Percentiles rank a stretch among this genome's conserved stretches.
Evolutionary conservation across 2,888 invertebrate genomes (phyloP).

Genomic region (Epinotia nisella): DNA sequence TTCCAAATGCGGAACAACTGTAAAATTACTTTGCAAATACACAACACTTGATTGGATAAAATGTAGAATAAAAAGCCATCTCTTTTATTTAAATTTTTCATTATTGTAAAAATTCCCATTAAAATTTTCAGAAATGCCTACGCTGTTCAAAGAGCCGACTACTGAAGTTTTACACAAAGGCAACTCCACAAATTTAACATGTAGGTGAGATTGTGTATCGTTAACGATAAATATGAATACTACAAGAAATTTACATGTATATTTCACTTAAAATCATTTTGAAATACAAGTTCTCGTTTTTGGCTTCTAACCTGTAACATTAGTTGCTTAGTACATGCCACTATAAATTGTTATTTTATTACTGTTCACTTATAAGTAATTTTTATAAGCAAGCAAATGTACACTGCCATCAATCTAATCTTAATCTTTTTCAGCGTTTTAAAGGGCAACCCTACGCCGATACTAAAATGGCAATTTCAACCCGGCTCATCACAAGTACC

Average conservation of each 20-base stretch:
- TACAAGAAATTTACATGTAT: too few relatives aligned
- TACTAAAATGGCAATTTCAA: conserved; percentile 63
- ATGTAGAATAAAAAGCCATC: too few relatives aligned
- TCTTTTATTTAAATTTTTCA: neutral
- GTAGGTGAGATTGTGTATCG: conserved; percentile 78
- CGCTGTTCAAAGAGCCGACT: conserved; percentile 57
- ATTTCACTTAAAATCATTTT: too few relatives aligned
- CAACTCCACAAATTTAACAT: conserved; percentile 65
- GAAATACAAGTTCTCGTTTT: too few relatives aligned
- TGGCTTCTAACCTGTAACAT: too few relatives aligned
- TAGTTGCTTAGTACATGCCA: too few relatives aligned
- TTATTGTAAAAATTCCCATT: conserved; percentile 1
- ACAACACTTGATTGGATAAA: neutral
- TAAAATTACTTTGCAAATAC: neutral
- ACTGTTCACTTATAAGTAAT: neutral
- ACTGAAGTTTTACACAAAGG: conserved; percentile 54
- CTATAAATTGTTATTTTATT: too few relatives aligned
- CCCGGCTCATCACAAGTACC: conserved; percentile 49
- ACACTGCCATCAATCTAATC: neutral
- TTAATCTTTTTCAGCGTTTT: conserved; percentile 57
- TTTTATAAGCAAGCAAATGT: neutral
- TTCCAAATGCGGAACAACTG: neutral
- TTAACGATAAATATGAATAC: conserved; percentile 20
- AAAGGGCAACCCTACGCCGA: conserved; percentile 68
- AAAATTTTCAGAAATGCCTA: conserved; percentile 63